A percentile compares a stretch with the other conserved stretches of the same genome.
Evolutionary conservation across 2,888 invertebrate species (phyloP).

Genomic region (Habrosyne pyritoides): DNA sequence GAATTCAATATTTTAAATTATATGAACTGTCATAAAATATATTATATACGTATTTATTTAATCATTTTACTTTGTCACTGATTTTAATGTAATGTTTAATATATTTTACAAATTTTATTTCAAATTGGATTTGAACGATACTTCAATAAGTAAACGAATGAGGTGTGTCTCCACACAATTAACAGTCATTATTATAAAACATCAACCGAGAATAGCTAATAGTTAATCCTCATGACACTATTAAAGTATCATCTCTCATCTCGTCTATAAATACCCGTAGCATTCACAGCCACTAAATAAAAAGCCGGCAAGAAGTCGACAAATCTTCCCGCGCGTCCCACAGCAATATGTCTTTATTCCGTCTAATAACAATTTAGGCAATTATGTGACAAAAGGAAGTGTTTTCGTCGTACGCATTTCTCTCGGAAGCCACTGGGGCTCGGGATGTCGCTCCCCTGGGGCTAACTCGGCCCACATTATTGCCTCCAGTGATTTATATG

Average conservation of each 20-base stretch:
- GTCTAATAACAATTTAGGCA: slow-evolving; percentile 82
- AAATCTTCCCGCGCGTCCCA: slow-evolving; percentile 49
- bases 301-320: slow-evolving; percentile 37
- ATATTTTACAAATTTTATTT: not conserved
- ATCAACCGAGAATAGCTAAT: slow-evolving; percentile 22
- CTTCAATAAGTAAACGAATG: not conserved
- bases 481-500: slow-evolving; percentile 77
- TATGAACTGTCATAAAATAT: not conserved
- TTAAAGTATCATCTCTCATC: slow-evolving; percentile 77
- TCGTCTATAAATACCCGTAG: slow-evolving; percentile 65
- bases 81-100: not conserved
- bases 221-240: slow-evolving; percentile 64
- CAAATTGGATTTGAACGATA: not conserved
- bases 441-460: slow-evolving; percentile 53
- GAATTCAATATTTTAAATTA: not conserved
- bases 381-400: slow-evolving; percentile 82
- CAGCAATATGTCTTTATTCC: slow-evolving; percentile 81
- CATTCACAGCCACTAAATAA: slow-evolving; percentile 40
- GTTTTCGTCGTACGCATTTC: slow-evolving; percentile 70
- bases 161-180: not conserved
- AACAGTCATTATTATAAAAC: not conserved
- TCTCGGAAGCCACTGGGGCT: slow-evolving; percentile 37
- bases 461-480: slow-evolving; percentile 70
- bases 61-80: not conserved
- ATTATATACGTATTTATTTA: slow-evolving; percentile 4